These are phyloP conservation scores for Drosophila eohydei DNA, from an alignment of 2,888 invertebrate genomes.

Conservation along the genomic window DNA sequence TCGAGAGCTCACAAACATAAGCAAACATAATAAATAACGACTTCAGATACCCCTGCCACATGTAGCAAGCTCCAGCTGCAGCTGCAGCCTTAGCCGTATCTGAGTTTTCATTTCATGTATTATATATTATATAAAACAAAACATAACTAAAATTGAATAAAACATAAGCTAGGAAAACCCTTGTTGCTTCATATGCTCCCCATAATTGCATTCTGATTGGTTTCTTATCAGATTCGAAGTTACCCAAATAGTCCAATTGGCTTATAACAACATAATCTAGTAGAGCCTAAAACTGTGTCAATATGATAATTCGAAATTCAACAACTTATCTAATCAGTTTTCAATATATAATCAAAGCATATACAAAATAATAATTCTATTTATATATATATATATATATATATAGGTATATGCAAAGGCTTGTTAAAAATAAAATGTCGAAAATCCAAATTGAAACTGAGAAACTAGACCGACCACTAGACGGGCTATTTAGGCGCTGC, in stretches of 20 bases:
- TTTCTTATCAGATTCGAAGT: not conserved
- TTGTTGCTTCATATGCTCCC: too few relatives aligned
- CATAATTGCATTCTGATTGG: not conserved
- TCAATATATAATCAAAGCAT: too few relatives aligned
- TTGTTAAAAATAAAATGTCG: too few relatives aligned
- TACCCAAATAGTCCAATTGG: not conserved
- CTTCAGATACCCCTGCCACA: not conserved
- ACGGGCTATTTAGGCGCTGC: too few relatives aligned
- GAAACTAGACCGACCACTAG: too few relatives aligned
- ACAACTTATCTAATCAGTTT: not conserved
- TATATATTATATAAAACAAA: too few relatives aligned
- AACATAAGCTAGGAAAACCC: too few relatives aligned
- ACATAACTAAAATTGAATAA: too few relatives aligned
- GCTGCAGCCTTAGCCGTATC: not conserved
- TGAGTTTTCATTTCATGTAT: not conserved
- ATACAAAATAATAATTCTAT: not conserved
- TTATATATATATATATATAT: not conserved
- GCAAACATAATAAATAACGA: not conserved
- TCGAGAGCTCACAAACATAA: not conserved
- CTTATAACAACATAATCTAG: not conserved
- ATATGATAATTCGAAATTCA: not conserved
- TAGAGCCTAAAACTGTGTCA: not conserved
- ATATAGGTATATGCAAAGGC: too few relatives aligned
- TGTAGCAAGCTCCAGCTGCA: not conserved
- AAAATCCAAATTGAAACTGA: too few relatives aligned